Base-by-base conservation (phyloP, 2,888 invertebrate genomes). In the Bembecia ichneumoniformis region DNA sequence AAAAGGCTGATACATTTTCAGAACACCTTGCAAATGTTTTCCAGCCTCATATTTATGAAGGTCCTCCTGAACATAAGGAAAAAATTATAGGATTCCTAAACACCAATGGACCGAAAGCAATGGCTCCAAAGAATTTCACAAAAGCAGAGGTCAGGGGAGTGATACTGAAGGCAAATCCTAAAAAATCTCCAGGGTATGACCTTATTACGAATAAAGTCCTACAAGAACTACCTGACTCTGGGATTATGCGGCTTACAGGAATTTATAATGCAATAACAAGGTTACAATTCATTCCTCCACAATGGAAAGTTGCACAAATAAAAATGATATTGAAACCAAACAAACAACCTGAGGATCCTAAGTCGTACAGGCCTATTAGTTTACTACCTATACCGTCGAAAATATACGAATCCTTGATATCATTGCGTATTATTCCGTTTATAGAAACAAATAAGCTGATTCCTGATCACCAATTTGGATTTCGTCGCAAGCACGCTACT, bases 311-410 rank as follows among this genome's bases (percentile, higher is more conserved):
- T 20, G 46, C 46, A 7, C 28, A 46, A 15, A 46, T 46, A 4
- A 46, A 28, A 3, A 46, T 46, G 46, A 7, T 46, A 11, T n/a
- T 11, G 28, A 46, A 46, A 14, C 48, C 50, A 47, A 45, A 47
- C 11, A 54, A 54, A 47, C 13, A 52, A 35, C 52, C 51, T 1
- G 50, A 52, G 14, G 54, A 54, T 4, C 16, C 52, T 3, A 54
- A 52, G 43, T 52, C 51, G 40, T 52, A 54, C 43, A 40, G 54
- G 5, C 54, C 54, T 1, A 51, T 54, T 35, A 54, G 54, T 14
- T 36, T 54, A 3, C 43, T n/a, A n/a, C n/a, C n/a, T n/a, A n/a
- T n/a, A n/a, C n/a, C n/a, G n/a, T n/a, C n/a, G n/a, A n/a, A n/a
- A 44, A 17, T 57, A 17, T 48, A 46, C 45, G 58, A 55, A 47